A percentile compares a stretch with the other conserved stretches of the same genome.
These are phyloP conservation scores for Vipera latastei DNA, from an alignment of 2,797 vertebrate species.

Conservation along the genomic window DNA sequence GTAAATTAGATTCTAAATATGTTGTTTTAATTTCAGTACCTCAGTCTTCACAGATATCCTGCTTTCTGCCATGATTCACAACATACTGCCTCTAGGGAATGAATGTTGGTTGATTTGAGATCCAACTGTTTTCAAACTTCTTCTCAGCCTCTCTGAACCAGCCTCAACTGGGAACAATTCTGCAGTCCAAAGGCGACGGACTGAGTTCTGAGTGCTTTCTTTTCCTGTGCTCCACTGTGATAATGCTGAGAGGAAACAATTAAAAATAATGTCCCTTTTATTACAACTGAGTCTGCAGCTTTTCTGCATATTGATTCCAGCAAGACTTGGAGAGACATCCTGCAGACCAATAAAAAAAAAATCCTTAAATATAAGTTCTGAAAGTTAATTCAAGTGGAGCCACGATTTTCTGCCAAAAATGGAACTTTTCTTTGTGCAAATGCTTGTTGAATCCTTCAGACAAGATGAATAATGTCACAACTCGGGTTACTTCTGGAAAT, in stretches of 20 bases:
- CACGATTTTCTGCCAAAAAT: constrained; percentile 33
- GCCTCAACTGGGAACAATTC: neutral
- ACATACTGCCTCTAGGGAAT: neutral
- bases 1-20: neutral
- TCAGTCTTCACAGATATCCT: neutral
- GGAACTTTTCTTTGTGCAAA: constrained; percentile 28
- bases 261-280: constrained; percentile 47
- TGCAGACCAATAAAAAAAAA: constrained; percentile 59
- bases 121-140: neutral
- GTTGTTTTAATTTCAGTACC: neutral
- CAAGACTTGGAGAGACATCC: constrained; percentile 52
- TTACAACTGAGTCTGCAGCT: constrained; percentile 15
- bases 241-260: constrained; percentile 49
- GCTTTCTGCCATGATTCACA: neutral
- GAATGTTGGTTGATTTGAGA: neutral
- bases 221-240: constrained; percentile 22
- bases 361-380: constrained; percentile 52
- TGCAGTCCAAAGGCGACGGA: neutral
- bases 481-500: constrained; percentile 55
- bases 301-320: constrained; percentile 53
- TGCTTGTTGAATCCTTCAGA: constrained; percentile 46
- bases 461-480: constrained; percentile 2
- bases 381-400: constrained; percentile 56
- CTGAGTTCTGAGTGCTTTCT: constrained; percentile 10
- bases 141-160: neutral